Base-by-base conservation (phyloP, 2,888 invertebrate genomes). In the Leptothorax acervorum region DNA sequence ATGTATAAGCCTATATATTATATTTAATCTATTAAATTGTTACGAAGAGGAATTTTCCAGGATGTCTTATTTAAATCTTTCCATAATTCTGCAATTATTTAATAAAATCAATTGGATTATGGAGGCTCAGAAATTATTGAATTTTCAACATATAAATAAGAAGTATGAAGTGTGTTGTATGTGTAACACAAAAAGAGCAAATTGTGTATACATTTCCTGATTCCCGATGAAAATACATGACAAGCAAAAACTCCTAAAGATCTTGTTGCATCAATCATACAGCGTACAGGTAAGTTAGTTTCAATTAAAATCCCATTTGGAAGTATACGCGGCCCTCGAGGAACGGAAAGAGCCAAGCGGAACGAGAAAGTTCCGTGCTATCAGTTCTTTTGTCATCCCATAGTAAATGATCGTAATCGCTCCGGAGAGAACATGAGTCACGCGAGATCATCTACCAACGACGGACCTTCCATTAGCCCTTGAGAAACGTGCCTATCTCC, bases 1-100 rank as follows among this genome's bases (percentile, higher is more conserved):
- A 65, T 65, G n/a, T 42, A n/a, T n/a, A 28, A 35, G n/a, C 31
- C 42, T 51, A 62, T 35, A 71, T 48, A 63, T 51, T 60, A 62
- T 51, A 45, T 48, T 82, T 23, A 23, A 23, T 23, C 12, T 31
- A 55, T 53, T 42, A 18, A 65, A 65, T 45, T 66, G 23, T 55
- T 42, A n/a, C 18, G 28, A 82, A 42, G 31, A 82, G 62, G 2
- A 42, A 23, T 42, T 74, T 31, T 2, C 15, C 42, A 74, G 42
- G 8, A 23, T 15, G 8, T 53, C 53, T 73, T 23, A 28, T 18
- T 42, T 8, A 74, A 45, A 60, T 45, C 31, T 45, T 31, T 9
- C 28, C 6, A 18, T 3, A 73, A 55, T 73, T 1, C 3, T 31
- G 6, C 28, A n/a, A 31, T 48, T 48, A 3, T 39, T 62, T 62